Evolutionary conservation across 2,797 vertebrate genomes (phyloP), one percentile per base, ranked within the genome.

Genomic region (Poliocrania exsul): DNA sequence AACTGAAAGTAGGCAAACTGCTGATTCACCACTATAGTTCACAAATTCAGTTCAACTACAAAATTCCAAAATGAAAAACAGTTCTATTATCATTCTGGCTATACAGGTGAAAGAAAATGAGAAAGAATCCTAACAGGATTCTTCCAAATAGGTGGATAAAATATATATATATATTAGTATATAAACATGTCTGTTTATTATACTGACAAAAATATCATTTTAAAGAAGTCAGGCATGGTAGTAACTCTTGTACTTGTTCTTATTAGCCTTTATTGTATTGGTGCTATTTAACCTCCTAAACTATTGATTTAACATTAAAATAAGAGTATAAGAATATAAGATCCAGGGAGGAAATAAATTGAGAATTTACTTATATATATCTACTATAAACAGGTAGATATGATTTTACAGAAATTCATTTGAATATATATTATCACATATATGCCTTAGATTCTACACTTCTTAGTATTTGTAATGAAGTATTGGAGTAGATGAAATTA

Each of bases 211-310:
- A 97, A 95, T 46, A 88, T 85, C 21, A 66, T 94, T 92, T 96
- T 94, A 89, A 96, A 96, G 57, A 91, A 80, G 65, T 66, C 42
- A 91, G 54, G 69, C 46, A 28, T 37, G 37, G 29, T 44, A 75
- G 47, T 88, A 96, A 94, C 77, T 97, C 90, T 33, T 91, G 69
- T 96, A 92, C 64, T 86, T 91, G 33, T 51, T 89, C 46, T 47
- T 92, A 88, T 62, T 95, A 93, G 62, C 33, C 92, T 95, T 97
- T 95, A 96, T 94, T 97, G 71, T 80, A 95, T 91, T 65, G 84
- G 65, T 93, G 51, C 37, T 97, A 62, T 95, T 97, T 96, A 96
- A 90, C 37, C 73, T 89, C 86, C 65, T 89, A 95, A 96, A 78
- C 13, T 72, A 90, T 79, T 92, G 47, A 47, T 89, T 95, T 93